Conservation (phyloP, 2,113 vertebrate genomes). For the Tamias sibiricus region DNA sequence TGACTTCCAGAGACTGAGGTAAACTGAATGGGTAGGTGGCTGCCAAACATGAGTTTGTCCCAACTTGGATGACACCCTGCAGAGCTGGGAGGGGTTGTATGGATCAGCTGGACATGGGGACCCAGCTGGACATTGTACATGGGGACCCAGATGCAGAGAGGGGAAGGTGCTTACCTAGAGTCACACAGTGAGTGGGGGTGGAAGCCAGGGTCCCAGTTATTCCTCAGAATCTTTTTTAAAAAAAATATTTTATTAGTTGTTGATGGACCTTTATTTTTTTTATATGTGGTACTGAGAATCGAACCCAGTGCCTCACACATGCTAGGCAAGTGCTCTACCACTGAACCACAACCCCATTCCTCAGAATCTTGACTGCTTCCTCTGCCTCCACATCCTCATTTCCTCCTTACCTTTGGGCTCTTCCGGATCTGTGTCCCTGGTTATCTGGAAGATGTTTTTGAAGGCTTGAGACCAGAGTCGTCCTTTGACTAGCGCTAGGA, state of each 20-base stretch:
- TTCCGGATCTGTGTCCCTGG: neutral
- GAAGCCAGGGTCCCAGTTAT: neutral
- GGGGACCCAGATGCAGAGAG: neutral
- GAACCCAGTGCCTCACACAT: too few species aligned
- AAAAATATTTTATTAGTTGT: too few species aligned
- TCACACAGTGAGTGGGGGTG: neutral
- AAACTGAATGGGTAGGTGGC: neutral
- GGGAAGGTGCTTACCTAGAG: neutral
- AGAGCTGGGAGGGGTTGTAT: neutral
- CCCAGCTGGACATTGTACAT: neutral
- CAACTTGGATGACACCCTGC: neutral
- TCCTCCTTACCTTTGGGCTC: slow-evolving; percentile 33
- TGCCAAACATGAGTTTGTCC: neutral
- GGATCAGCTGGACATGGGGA: neutral
- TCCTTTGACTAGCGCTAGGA: neutral
- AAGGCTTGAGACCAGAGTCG: neutral
- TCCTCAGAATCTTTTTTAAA: neutral
- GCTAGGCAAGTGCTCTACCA: too few species aligned
- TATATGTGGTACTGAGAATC: too few species aligned
- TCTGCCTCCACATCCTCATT: neutral
- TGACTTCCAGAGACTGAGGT: neutral
- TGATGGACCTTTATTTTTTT: too few species aligned
- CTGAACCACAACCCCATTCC: too few species aligned
- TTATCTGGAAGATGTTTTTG: neutral
- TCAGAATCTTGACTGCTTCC: neutral